Base-by-base conservation (phyloP, 2,888 invertebrate genomes). In the Argyresthia goedartella region DNA sequence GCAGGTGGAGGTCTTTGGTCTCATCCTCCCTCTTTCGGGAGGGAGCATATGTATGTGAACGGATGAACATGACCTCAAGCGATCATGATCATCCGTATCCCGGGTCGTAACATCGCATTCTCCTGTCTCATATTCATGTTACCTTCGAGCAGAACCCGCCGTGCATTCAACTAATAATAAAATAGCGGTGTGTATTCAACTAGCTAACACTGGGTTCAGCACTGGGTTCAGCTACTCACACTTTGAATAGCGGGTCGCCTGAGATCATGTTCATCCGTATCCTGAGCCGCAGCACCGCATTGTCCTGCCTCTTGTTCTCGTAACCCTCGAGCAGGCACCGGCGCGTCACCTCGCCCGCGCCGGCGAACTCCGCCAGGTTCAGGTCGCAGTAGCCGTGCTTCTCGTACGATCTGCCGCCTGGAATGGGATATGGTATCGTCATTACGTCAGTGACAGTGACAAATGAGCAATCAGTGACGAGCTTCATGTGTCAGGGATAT, bases 381-480 rank as follows among this genome's bases (percentile, higher is more conserved):
- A 99, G 89, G 88, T 98, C 98, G 65, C 95, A 97, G 89, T 97
- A 99, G 62, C 99, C 99, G 66, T 99, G 91, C 89, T 99, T 99
- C 86, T 95, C 95, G 85, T 92, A 95, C 59, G 95, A 93, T 59
- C 94, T 90, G 51, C 97, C 96, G 16, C 87, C 87, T 87, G 73
- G 0, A 61, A 57, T 54, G 3, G 7, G 8, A 47, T 8, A 39
- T 39, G 9, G 39, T 6, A n/a, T n/a, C n/a, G n/a, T n/a, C n/a
- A n/a, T n/a, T n/a, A n/a, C n/a, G n/a, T n/a, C n/a, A n/a, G n/a
- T n/a, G n/a, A n/a, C n/a, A n/a, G n/a, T n/a, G n/a, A n/a, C n/a
- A n/a, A n/a, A n/a, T n/a, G n/a, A n/a, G n/a, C n/a, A n/a, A n/a
- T n/a, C n/a, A n/a, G n/a, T n/a, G n/a, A n/a, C n/a, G n/a, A n/a